phyloP scores from a whole-genome alignment of 1,140 invertebrate genomes.

The Caenorhabditis remanei region DNA sequence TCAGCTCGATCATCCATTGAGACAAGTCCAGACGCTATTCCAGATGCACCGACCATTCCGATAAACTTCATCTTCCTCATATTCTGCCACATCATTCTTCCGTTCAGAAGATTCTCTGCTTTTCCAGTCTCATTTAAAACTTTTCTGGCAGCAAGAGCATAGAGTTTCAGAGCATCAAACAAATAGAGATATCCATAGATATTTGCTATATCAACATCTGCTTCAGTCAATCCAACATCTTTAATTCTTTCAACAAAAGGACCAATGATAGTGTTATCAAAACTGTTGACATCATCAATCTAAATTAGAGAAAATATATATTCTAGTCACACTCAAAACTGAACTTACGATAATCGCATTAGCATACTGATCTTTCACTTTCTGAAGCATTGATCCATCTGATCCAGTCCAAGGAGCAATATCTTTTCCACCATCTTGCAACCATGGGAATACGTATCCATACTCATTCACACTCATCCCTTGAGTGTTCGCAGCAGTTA shows the following conservation, averaged over 20 bases:
- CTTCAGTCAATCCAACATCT: conserved; percentile 69
- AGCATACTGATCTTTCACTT: conserved; percentile 69
- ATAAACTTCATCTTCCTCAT: conserved; percentile 74
- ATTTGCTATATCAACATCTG: conserved; percentile 75
- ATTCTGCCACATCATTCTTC: conserved; percentile 73
- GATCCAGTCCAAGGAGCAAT: conserved; percentile 75
- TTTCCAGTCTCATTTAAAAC: conserved; percentile 68
- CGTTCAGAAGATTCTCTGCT: conserved; percentile 71
- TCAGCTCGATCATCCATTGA: conserved; percentile 77
- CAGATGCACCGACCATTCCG: conserved; percentile 73
- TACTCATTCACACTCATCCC: conserved; percentile 74
- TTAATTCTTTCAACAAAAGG: conserved; percentile 70
- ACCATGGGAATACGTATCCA: conserved; percentile 75
- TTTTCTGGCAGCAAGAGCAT: conserved; percentile 73
- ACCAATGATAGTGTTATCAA: conserved; percentile 73
- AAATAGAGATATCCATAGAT: conserved; percentile 76
- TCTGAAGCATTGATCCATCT: conserved; percentile 71
- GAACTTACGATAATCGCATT: conserved; percentile 74
- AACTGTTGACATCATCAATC: conserved; percentile 77
- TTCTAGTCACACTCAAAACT: neutral
- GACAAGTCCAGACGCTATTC: conserved; percentile 70
- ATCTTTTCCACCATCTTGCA: conserved; percentile 69
- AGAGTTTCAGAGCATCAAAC: conserved; percentile 75
- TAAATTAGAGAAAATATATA: conserved; percentile 57
- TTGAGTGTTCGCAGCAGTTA: conserved; percentile 71